phyloP scores from a whole-genome alignment of 2,797 vertebrate genomes.

The Urosaurus nigricauda region DNA sequence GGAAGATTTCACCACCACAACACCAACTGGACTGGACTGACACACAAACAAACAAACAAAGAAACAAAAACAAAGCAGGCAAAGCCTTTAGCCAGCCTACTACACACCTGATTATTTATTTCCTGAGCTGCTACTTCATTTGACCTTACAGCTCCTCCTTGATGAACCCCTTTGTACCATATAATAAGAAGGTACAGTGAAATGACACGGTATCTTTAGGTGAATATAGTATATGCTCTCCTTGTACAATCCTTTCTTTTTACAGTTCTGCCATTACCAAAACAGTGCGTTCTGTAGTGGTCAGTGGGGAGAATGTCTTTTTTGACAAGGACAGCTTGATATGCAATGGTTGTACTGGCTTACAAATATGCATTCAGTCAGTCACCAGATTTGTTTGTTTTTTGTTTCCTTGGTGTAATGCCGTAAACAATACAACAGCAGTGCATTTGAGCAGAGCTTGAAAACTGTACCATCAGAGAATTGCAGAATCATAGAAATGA shows the following conservation, averaged over 20 bases:
- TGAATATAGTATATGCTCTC: neutral
- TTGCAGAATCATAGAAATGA: no score
- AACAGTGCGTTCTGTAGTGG: neutral
- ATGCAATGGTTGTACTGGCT: neutral
- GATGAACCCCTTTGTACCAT: neutral
- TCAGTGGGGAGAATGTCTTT: neutral
- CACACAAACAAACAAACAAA: no score
- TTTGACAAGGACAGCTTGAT: neutral
- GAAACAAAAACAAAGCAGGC: constrained; percentile 15
- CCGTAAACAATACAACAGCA: no score
- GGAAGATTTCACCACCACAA: constrained; percentile 21
- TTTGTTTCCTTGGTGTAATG: neutral
- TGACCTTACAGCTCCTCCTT: neutral
- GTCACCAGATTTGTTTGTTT: neutral
- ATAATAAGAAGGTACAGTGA: neutral
- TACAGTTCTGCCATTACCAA: neutral
- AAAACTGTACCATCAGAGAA: no score
- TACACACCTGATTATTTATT: neutral
- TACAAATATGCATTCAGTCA: neutral
- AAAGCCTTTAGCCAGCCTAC: neutral
- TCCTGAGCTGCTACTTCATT: neutral
- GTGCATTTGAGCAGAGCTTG: no score
- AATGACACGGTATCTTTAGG: neutral
- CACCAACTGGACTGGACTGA: constrained; percentile 12
- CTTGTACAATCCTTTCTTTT: neutral